A percentile compares a stretch with the other conserved stretches of the same genome.
These are phyloP conservation scores for Leucosticte australis DNA, from an alignment of 2,113 vertebrate species.

Conservation along the genomic window DNA sequence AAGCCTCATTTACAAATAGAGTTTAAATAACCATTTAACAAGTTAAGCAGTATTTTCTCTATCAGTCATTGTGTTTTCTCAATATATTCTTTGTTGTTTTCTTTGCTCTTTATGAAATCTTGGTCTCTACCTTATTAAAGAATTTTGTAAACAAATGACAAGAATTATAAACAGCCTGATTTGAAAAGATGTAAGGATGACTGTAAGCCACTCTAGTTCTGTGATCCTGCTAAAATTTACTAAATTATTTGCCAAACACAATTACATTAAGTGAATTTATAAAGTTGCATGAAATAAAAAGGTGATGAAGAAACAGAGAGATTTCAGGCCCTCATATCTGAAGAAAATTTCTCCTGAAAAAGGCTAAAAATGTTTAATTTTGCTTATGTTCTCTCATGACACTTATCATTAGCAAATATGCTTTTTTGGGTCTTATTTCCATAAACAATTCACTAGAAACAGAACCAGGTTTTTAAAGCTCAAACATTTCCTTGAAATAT, in stretches of 20 bases:
- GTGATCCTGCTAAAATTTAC: not conserved
- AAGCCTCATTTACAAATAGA: not conserved
- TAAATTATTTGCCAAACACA: not conserved
- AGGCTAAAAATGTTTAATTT: not conserved
- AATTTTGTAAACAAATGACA: not conserved
- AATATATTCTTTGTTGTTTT: not conserved
- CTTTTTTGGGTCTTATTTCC: not conserved
- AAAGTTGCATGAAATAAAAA: not conserved
- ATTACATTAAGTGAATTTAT: not conserved
- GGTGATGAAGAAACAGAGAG: not conserved
- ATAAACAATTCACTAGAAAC: not conserved
- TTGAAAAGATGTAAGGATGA: not conserved
- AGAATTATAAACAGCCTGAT: not conserved
- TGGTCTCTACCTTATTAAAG: not conserved
- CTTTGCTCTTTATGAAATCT: not conserved
- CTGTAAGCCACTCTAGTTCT: not conserved
- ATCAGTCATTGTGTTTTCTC: not conserved
- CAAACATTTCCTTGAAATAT: not conserved
- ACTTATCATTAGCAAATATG: not conserved
- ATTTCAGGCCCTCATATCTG: not conserved
- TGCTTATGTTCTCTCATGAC: not conserved
- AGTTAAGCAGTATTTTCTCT: not conserved
- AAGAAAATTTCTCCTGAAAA: not conserved
- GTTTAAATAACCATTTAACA: not conserved
- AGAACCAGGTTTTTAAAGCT: not conserved